Evolutionary conservation across 2,113 vertebrate genomes (phyloP).

Genomic region (Macaca nemestrina): DNA sequence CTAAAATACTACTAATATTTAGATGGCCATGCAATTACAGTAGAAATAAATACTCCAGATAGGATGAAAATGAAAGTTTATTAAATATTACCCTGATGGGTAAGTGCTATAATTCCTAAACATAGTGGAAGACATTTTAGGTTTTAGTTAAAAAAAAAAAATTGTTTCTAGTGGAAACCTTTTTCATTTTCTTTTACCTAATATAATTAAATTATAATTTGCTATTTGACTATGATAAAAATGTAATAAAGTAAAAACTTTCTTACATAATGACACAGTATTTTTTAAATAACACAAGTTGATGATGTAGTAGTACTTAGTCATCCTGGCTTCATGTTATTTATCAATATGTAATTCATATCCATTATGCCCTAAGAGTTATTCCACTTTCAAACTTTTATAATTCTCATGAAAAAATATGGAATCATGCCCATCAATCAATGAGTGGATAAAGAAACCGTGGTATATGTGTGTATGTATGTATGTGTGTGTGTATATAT

Average conservation of each 20-base stretch:
- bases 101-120: not conserved
- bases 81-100: not conserved
- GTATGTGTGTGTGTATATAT: too few species aligned
- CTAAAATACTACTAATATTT: not conserved
- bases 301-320: not conserved
- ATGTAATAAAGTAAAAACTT: not conserved
- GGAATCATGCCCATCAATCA: too few species aligned
- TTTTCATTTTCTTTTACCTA: not conserved
- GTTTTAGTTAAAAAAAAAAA: not conserved
- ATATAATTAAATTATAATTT: not conserved
- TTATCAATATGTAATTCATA: not conserved
- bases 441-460: too few species aligned
- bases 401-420: too few species aligned
- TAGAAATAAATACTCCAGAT: not conserved
- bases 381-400: not conserved
- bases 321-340: not conserved
- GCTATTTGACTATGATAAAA: not conserved
- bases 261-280: not conserved
- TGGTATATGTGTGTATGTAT: too few species aligned
- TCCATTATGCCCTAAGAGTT: not conserved
- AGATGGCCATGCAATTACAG: not conserved
- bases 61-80: not conserved
- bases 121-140: not conserved
- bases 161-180: not conserved
- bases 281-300: not conserved